Conservation (phyloP, 1,140 invertebrate species). For the Carposina sasakii region DNA sequence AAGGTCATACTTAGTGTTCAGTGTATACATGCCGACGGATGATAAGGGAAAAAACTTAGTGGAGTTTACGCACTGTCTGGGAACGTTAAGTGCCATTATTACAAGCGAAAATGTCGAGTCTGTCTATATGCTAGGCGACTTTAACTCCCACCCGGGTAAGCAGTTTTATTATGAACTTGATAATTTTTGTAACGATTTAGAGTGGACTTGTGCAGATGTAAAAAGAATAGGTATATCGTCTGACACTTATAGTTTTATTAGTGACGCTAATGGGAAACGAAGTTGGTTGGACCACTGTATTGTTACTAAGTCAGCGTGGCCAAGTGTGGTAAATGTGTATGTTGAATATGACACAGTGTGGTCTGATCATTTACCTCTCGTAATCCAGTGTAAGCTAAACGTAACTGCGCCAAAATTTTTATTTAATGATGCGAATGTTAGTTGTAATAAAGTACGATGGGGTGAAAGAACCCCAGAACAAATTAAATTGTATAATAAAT, state of each 20-base stretch:
- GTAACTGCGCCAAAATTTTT: background rate
- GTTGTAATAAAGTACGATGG: background rate
- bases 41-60: background rate
- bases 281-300: conserved; percentile 14
- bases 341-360: conserved; percentile 2
- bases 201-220: conserved; percentile 9
- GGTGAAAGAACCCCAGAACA: background rate
- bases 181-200: conserved; percentile 7
- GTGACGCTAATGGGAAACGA: conserved; percentile 1
- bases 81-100: background rate
- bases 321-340: background rate
- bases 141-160: conserved; percentile 6
- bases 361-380: conserved; percentile 9
- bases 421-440: background rate
- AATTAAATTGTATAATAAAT: background rate
- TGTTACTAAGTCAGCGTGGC: background rate
- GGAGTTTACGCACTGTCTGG: background rate
- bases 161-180: conserved; percentile 1
- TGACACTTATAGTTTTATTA: conserved; percentile 7
- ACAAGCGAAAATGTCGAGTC: background rate
- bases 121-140: background rate
- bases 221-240: conserved; percentile 3
- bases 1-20: background rate
- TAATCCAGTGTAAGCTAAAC: conserved; percentile 1
- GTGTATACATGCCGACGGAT: background rate